Evolutionary conservation across 1,140 invertebrate genomes (phyloP).

Genomic region (Acromyrmex echinatior): DNA sequence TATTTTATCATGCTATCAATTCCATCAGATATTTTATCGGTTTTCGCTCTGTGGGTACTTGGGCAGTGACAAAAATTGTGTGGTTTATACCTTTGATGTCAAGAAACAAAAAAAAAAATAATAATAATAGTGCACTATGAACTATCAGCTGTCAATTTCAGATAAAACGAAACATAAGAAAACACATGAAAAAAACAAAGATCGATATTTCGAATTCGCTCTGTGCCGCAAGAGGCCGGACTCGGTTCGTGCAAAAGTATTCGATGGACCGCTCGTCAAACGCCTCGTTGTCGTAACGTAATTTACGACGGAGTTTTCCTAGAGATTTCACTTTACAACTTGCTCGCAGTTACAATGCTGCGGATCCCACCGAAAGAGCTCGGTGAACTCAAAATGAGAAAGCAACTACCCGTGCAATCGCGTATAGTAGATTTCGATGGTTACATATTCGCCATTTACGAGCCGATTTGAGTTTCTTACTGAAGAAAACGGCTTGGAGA

Average conservation of each 20-base stretch:
- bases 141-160: slow-evolving; percentile 9
- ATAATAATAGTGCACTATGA: slow-evolving; percentile 5
- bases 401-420: slow-evolving; percentile 47
- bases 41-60: neutral
- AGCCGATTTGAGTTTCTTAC: neutral
- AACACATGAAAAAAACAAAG: too few relatives aligned
- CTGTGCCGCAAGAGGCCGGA: neutral
- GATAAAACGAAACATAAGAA: slow-evolving; percentile 7
- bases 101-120: slow-evolving; percentile 4
- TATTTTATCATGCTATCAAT: neutral
- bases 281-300: slow-evolving; percentile 65
- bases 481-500: slow-evolving; percentile 41
- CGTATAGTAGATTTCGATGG: slow-evolving; percentile 43
- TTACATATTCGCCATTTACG: slow-evolving; percentile 32
- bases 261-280: slow-evolving; percentile 51
- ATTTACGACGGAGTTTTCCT: slow-evolving; percentile 70
- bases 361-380: slow-evolving; percentile 65
- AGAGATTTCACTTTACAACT: slow-evolving; percentile 76
- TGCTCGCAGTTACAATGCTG: slow-evolving; percentile 43
- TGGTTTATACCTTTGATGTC: neutral
- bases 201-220: slow-evolving; percentile 33
- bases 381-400: slow-evolving; percentile 69
- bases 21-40: too few relatives aligned
- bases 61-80: neutral
- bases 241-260: neutral